Percentiles rank a stretch among this genome's conserved stretches.
Evolutionary conservation across 2,888 invertebrate species (phyloP).

Genomic region (Brachypalpus laphriformis): DNA sequence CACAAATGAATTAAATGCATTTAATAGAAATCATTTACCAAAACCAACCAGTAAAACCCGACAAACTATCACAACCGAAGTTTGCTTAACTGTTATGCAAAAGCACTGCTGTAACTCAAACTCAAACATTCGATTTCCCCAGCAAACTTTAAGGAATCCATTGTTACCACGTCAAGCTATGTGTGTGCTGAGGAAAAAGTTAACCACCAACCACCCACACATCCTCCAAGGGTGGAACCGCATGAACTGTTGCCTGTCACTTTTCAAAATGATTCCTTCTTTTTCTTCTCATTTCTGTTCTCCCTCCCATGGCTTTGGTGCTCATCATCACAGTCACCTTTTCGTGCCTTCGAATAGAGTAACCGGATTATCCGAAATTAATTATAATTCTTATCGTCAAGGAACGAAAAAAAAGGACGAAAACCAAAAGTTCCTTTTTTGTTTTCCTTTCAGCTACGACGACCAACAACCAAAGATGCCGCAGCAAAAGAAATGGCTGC

Average conservation of each 20-base stretch:
- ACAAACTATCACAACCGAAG: background rate
- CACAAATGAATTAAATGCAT: no score
- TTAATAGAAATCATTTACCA: background rate
- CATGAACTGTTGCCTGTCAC: conserved; percentile 55
- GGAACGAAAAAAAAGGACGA: conserved; percentile 21
- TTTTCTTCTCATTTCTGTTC: conserved; percentile 18
- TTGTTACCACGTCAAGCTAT: background rate
- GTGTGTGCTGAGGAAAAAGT: background rate
- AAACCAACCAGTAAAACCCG: background rate
- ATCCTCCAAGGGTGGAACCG: background rate
- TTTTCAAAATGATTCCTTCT: conserved; percentile 62
- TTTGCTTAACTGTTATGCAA: conserved; percentile 12
- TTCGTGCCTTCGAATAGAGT: conserved; percentile 67
- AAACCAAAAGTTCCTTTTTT: conserved; percentile 32
- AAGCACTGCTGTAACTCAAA: conserved; percentile 31
- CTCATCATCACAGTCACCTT: conserved; percentile 56
- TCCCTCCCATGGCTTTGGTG: background rate
- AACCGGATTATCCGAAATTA: conserved; percentile 72
- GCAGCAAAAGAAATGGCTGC: conserved; percentile 33
- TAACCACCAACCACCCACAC: conserved; percentile 20
- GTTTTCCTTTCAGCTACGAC: conserved; percentile 40
- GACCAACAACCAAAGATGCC: conserved; percentile 5
- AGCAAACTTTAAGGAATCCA: background rate
- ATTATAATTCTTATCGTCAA: conserved; percentile 72
- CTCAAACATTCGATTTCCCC: conserved; percentile 47